A percentile compares a stretch with the other conserved stretches of the same genome.
These are phyloP conservation scores for Brachypterus glaber DNA, from an alignment of 2,888 invertebrate species.

Conservation along the genomic window DNA sequence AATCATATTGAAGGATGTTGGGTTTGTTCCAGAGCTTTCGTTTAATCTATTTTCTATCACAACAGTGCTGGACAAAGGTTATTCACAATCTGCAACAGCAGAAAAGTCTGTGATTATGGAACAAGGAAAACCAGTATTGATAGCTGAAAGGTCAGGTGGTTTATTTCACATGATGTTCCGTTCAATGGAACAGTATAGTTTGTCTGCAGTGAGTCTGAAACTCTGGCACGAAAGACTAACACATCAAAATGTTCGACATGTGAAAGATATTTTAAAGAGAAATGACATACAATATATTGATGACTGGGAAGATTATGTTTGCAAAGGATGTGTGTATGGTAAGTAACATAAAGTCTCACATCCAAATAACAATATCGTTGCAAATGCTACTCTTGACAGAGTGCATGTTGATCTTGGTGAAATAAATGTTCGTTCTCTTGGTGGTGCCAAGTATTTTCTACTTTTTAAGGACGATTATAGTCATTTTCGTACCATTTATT, in stretches of 20 bases:
- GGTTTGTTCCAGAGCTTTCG: background rate
- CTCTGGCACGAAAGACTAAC: background rate
- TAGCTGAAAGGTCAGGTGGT: slow-evolving; percentile 15
- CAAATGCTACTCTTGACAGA: slow-evolving; percentile 20
- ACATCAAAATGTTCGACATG: background rate
- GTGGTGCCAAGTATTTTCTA: slow-evolving; percentile 27
- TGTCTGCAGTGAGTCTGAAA: background rate
- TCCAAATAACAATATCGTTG: slow-evolving; percentile 21
- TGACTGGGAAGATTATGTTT: slow-evolving; percentile 15
- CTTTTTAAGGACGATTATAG: slow-evolving; percentile 25
- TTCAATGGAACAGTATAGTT: background rate
- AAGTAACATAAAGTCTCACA: slow-evolving; percentile 21
- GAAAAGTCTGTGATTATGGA: background rate
- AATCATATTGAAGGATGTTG: background rate
- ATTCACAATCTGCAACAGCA: slow-evolving; percentile 2
- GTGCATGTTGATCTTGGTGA: slow-evolving; percentile 28
- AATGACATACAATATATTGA: slow-evolving; percentile 11
- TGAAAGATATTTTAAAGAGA: slow-evolving; percentile 5
- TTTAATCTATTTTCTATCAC: slow-evolving; percentile 6
- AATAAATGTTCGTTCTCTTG: slow-evolving; percentile 23
- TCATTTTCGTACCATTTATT: slow-evolving; percentile 26
- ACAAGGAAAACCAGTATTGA: slow-evolving; percentile 13
- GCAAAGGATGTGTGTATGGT: slow-evolving; percentile 13
- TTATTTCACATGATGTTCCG: slow-evolving; percentile 12
- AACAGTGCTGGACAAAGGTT: slow-evolving; percentile 1